These are phyloP conservation scores for Gymnothorax javanicus DNA, from an alignment of 2,797 vertebrate genomes.

Conservation along the genomic window DNA sequence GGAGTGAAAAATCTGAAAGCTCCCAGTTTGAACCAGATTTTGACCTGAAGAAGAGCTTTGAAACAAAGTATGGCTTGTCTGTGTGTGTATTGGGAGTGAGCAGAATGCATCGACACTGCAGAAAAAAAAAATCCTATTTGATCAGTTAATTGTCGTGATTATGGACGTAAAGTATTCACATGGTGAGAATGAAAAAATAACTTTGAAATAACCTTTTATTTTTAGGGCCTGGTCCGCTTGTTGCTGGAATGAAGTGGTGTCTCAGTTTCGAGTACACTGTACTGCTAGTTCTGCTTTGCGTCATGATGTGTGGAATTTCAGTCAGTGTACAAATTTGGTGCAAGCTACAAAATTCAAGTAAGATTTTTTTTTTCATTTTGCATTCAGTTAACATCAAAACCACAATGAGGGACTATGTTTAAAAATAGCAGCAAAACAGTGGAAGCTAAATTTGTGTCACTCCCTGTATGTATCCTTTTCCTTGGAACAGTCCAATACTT, in stretches of 20 bases:
- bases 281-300: background rate
- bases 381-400: background rate
- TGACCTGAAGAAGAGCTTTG: too few species aligned
- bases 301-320: background rate
- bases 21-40: too few species aligned
- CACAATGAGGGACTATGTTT: background rate
- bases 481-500: background rate
- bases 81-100: too few species aligned
- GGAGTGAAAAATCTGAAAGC: too few species aligned
- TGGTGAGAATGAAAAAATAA: too few species aligned
- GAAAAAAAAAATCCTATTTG: too few species aligned
- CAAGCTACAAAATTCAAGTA: background rate
- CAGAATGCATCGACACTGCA: too few species aligned
- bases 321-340: background rate
- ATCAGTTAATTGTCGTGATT: too few species aligned
- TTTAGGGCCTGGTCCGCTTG: background rate
- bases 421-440: too few species aligned
- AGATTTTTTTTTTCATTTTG: background rate
- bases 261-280: background rate
- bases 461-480: background rate
- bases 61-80: too few species aligned
- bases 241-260: background rate
- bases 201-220: too few species aligned
- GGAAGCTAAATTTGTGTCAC: background rate
- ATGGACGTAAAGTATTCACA: too few species aligned